A percentile compares a stretch with the other conserved stretches of the same genome.
Conservation (phyloP, 2,797 vertebrate genomes). For the Halcyon smyrnensis region DNA sequence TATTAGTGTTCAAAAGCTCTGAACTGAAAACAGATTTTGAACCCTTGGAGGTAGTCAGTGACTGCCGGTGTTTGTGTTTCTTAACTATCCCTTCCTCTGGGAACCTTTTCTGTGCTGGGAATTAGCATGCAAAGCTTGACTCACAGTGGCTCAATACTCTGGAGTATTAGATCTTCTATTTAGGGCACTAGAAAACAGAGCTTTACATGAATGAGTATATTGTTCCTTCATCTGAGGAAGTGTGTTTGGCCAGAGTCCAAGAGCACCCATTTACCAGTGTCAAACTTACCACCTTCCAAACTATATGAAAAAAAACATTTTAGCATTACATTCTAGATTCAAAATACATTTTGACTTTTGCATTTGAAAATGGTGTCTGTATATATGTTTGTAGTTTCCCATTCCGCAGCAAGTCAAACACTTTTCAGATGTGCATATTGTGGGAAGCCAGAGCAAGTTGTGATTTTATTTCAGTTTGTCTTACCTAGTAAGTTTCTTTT, state of each 20-base stretch:
- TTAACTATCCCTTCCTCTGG: not conserved
- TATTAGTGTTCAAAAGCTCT: not conserved
- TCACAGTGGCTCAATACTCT: not conserved
- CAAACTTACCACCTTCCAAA: not conserved
- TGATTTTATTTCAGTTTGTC: not conserved
- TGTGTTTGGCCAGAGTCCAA: not conserved
- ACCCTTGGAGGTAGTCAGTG: not conserved
- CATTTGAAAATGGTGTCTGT: not conserved
- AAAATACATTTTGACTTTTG: not conserved
- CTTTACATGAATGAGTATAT: not conserved
- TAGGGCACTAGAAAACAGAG: not conserved
- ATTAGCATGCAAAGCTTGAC: not conserved
- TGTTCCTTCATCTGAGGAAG: not conserved
- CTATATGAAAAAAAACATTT: not conserved
- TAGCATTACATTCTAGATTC: not conserved
- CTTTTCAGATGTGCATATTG: not conserved
- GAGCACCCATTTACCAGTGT: not conserved
- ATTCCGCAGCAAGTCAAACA: not conserved
- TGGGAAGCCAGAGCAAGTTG: not conserved
- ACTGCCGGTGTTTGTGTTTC: not conserved
- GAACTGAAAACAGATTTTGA: not conserved
- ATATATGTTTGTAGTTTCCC: not conserved
- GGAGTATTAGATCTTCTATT: not conserved
- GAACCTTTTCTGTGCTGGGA: not conserved
- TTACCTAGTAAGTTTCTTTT: conserved; percentile 1